These are phyloP conservation scores for Sebastes schlegelii DNA, from an alignment of 2,113 vertebrate species.

Conservation along the genomic window DNA sequence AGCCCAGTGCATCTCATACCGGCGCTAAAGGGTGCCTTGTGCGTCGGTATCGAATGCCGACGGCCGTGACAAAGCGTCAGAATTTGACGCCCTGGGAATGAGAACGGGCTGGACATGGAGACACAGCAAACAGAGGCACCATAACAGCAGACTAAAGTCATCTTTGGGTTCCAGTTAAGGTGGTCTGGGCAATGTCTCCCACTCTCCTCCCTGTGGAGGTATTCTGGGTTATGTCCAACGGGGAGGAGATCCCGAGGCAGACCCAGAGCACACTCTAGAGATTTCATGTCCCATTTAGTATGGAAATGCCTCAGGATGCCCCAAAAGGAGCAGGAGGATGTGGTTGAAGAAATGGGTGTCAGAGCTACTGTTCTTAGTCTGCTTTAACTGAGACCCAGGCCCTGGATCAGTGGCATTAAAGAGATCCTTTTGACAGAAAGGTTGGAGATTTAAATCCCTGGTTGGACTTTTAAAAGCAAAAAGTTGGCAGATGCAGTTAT, in stretches of 20 bases:
- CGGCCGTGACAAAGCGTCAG: no score
- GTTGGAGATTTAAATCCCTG: background rate
- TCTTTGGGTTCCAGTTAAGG: background rate
- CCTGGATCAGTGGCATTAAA: background rate
- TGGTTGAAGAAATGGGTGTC: background rate
- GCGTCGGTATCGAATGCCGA: no score
- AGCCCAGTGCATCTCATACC: no score
- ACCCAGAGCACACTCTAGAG: constrained; percentile 1
- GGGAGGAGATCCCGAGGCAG: background rate
- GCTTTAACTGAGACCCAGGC: background rate
- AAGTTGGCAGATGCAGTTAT: background rate
- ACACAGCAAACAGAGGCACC: background rate
- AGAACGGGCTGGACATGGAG: background rate
- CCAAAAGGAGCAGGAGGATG: constrained; percentile 11
- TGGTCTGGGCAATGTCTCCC: background rate
- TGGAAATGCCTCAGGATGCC: constrained; percentile 2
- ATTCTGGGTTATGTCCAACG: background rate
- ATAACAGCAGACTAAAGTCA: background rate
- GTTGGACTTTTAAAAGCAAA: constrained; percentile 1
- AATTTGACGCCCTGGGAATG: no score
- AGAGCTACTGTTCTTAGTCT: background rate
- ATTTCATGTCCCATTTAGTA: constrained; percentile 28
- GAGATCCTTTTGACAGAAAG: background rate
- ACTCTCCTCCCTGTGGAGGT: background rate
- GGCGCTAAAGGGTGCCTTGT: no score